These are phyloP conservation scores for Harpagoxenus sublaevis DNA, from an alignment of 2,888 invertebrate genomes.

Conservation along the genomic window DNA sequence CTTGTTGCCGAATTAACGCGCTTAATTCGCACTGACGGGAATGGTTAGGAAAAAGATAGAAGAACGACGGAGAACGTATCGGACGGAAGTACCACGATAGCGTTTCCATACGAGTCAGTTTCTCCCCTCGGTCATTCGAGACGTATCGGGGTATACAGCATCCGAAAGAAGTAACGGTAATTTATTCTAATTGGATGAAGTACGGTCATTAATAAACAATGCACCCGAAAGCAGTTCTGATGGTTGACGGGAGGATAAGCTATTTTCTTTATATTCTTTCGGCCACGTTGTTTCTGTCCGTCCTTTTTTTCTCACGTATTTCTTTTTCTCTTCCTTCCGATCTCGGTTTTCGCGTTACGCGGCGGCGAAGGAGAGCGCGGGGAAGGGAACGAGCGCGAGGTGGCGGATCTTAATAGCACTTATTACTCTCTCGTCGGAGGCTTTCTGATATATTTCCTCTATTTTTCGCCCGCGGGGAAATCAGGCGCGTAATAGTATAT, in stretches of 20 bases:
- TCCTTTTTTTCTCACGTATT: slow-evolving; percentile 10
- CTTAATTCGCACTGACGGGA: slow-evolving; percentile 30
- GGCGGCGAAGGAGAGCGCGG: slow-evolving; percentile 56
- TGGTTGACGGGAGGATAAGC: slow-evolving; percentile 49
- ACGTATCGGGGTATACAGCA: slow-evolving; percentile 11
- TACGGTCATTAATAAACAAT: slow-evolving; percentile 82
- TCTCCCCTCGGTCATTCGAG: slow-evolving; percentile 32
- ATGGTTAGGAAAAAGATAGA: background rate
- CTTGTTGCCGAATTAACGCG: slow-evolving; percentile 48
- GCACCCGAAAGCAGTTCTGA: slow-evolving; percentile 66
- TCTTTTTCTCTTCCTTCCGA: background rate
- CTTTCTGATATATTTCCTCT: slow-evolving; percentile 84
- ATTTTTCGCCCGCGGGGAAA: slow-evolving; percentile 86
- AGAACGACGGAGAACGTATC: slow-evolving; percentile 15
- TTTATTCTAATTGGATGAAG: slow-evolving; percentile 84
- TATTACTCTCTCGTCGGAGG: slow-evolving; percentile 84
- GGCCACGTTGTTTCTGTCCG: slow-evolving; percentile 39
- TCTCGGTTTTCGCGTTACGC: slow-evolving; percentile 50
- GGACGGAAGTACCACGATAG: background rate
- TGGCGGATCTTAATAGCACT: slow-evolving; percentile 84
- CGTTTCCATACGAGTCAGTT: slow-evolving; percentile 50
- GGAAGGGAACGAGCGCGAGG: slow-evolving; percentile 66
- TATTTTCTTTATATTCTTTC: slow-evolving; percentile 43
- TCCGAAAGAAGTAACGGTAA: slow-evolving; percentile 74
- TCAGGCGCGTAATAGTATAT: slow-evolving; percentile 85